phyloP scores from a whole-genome alignment of 2,113 vertebrate genomes.

The Notiomystis cincta region DNA sequence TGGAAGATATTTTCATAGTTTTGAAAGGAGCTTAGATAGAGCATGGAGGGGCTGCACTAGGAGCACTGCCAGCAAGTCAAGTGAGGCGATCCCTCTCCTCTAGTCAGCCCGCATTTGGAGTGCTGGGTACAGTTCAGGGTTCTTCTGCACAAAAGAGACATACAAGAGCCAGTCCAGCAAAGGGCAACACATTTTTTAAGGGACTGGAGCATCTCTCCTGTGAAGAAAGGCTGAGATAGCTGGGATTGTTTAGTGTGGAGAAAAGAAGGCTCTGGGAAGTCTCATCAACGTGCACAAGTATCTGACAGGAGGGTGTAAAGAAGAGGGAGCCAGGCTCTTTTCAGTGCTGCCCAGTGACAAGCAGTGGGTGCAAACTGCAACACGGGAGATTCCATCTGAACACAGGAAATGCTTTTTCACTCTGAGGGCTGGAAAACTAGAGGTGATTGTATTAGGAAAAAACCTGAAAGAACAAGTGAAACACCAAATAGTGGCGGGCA shows the following conservation, averaged over 20 bases:
- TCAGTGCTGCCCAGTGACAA: neutral
- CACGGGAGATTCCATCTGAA: rapidly evolving
- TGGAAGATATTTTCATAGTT: neutral
- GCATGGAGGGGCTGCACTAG: neutral
- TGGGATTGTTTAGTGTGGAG: neutral
- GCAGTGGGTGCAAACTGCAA: neutral
- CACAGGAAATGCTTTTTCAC: neutral
- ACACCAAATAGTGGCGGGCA: neutral
- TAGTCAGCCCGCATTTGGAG: neutral
- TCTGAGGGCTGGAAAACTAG: neutral
- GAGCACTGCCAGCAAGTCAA: neutral
- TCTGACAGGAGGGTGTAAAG: neutral
- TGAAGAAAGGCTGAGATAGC: neutral
- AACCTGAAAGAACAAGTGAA: neutral
- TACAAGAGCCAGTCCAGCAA: neutral
- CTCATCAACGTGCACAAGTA: neutral
- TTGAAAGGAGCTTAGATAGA: neutral
- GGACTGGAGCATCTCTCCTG: neutral
- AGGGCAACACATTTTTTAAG: neutral
- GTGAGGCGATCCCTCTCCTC: neutral
- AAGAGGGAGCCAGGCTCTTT: neutral
- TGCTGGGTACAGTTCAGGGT: neutral
- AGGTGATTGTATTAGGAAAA: neutral
- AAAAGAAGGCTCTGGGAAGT: neutral
- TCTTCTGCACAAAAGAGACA: neutral